Conservation (phyloP, 2,113 vertebrate genomes). For the Bubo bubo region DNA sequence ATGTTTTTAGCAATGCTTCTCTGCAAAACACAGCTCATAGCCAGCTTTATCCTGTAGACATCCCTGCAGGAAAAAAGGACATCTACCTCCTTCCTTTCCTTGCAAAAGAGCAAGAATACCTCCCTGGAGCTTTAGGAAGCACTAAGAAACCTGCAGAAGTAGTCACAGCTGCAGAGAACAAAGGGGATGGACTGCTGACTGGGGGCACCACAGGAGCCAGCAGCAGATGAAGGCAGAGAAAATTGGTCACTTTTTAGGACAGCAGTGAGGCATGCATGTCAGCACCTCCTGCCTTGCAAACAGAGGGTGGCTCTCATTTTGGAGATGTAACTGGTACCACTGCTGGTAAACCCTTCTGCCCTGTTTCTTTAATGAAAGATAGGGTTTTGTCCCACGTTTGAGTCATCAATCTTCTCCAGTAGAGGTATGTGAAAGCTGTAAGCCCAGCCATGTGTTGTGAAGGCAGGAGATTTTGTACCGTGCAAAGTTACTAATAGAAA, state of each 20-base stretch:
- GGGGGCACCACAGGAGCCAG: neutral
- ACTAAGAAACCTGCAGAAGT: neutral
- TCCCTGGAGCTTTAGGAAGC: neutral
- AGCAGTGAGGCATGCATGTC: neutral
- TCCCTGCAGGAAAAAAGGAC: neutral
- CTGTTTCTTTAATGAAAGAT: neutral
- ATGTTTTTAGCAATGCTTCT: neutral
- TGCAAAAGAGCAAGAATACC: neutral
- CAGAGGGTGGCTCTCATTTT: neutral
- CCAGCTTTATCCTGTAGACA: neutral
- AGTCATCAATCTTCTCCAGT: neutral
- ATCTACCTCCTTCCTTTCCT: neutral
- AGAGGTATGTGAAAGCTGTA: neutral
- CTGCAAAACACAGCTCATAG: neutral
- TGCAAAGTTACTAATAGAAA: neutral
- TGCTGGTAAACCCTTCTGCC: neutral
- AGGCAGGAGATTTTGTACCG: neutral
- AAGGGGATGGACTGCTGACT: neutral
- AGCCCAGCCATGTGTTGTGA: neutral
- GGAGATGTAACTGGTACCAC: neutral
- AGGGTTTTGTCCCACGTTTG: neutral
- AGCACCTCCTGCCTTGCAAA: neutral
- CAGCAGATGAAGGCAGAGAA: neutral
- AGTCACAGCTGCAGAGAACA: neutral
- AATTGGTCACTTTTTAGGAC: neutral